A percentile compares a stretch with the other conserved stretches of the same genome.
phyloP scores from a whole-genome alignment of 2,888 invertebrate genomes.

The Lasioglossum vierecki region DNA sequence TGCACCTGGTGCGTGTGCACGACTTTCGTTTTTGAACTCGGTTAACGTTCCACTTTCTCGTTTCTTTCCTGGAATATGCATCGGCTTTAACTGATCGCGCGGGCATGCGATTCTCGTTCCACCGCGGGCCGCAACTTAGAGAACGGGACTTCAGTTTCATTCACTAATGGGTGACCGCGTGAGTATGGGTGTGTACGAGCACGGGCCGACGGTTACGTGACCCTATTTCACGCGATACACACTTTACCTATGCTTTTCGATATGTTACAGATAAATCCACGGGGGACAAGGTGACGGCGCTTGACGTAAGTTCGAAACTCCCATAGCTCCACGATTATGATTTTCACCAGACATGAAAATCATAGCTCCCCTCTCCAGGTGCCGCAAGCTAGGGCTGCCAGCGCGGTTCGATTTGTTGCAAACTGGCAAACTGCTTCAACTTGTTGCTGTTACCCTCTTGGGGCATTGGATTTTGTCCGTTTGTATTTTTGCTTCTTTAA shows the following conservation, averaged over 20 bases:
- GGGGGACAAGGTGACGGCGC: conserved; percentile 87
- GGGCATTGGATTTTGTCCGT: background rate
- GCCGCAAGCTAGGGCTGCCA: background rate
- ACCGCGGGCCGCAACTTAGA: conserved; percentile 9
- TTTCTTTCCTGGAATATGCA: conserved; percentile 47
- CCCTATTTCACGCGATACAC: conserved; percentile 50
- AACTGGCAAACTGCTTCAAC: background rate
- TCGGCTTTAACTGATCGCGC: conserved; percentile 22
- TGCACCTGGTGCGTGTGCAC: conserved; percentile 34
- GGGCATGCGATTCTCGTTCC: conserved; percentile 20
- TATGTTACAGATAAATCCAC: conserved; percentile 86
- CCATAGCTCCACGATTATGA: background rate
- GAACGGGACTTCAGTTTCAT: conserved; percentile 48
- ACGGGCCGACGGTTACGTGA: conserved; percentile 48
- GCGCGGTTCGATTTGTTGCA: background rate
- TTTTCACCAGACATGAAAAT: background rate
- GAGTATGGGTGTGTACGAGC: conserved; percentile 15
- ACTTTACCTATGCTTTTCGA: conserved; percentile 27
- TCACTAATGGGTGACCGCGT: conserved; percentile 7
- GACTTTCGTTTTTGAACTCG: conserved; percentile 62
- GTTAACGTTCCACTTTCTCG: conserved; percentile 59
- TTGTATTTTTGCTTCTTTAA: too few species aligned
- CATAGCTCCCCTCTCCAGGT: background rate
- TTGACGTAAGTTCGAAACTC: conserved; percentile 86
- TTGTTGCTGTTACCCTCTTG: background rate